phyloP scores from a whole-genome alignment of 2,797 vertebrate species.

The Gadopsis bispinosus region DNA sequence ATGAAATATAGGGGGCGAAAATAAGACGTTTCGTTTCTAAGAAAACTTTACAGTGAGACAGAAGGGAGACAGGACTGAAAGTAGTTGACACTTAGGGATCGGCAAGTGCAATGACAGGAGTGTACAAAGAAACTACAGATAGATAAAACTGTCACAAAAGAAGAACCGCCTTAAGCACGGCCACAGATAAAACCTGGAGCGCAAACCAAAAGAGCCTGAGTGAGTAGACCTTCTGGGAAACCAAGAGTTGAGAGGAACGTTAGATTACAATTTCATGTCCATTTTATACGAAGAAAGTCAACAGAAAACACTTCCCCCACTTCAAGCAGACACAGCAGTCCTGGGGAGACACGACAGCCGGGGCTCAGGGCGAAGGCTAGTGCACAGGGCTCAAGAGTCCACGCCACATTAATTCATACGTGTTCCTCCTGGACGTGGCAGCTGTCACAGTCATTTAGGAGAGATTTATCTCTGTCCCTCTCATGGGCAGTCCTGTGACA shows the following conservation, averaged over 20 bases:
- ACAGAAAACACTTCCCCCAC: conserved; percentile 24
- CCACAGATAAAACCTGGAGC: background rate
- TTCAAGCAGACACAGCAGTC: conserved; percentile 12
- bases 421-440: conserved; percentile 60
- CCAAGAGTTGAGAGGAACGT: background rate
- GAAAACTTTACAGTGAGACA: background rate
- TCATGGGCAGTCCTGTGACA: conserved; percentile 56
- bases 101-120: conserved; percentile 13
- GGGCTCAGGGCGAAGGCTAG: conserved; percentile 14
- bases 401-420: conserved; percentile 56
- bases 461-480: conserved; percentile 61
- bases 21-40: background rate
- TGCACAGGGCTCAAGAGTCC: background rate
- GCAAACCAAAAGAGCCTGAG: background rate
- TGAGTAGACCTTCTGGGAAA: conserved; percentile 2
- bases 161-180: background rate
- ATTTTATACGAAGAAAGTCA: conserved; percentile 9
- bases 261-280: conserved; percentile 7
- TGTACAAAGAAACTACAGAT: background rate
- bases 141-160: background rate
- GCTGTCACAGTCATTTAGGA: conserved; percentile 66
- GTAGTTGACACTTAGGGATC: conserved; percentile 20
- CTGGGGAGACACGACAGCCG: conserved; percentile 24
- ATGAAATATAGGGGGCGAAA: background rate
- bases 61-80: background rate